phyloP scores from a whole-genome alignment of 1,140 invertebrate genomes.

The Apis laboriosa region DNA sequence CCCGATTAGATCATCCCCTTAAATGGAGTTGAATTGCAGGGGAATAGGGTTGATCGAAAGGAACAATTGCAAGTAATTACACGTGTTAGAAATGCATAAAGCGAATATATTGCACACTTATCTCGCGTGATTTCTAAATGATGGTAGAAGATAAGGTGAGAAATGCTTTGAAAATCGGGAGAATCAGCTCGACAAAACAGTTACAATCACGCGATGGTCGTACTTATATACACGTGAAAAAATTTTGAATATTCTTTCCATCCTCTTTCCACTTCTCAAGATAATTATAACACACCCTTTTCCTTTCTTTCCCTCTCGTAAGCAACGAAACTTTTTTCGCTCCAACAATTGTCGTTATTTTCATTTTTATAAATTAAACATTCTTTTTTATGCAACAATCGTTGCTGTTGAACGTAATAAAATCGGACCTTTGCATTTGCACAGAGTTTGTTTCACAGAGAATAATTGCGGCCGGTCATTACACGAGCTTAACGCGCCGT shows the following conservation, averaged over 20 bases:
- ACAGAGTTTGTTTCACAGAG: constrained; percentile 56
- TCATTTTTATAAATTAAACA: not conserved
- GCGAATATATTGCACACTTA: not conserved
- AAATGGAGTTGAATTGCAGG: not conserved
- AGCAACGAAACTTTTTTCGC: not conserved
- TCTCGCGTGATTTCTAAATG: not conserved
- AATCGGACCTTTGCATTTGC: constrained; percentile 32
- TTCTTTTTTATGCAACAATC: too few relatives aligned
- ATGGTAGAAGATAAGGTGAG: not conserved
- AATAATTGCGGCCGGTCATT: constrained; percentile 76
- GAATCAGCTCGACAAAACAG: not conserved
- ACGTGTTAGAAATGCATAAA: not conserved
- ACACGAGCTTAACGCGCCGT: constrained; percentile 72
- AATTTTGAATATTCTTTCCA: not conserved
- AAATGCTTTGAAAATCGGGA: not conserved
- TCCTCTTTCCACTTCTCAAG: not conserved
- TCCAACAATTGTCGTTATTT: not conserved
- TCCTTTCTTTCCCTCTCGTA: too few relatives aligned
- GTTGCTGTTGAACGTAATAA: not conserved
- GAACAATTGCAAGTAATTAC: not conserved
- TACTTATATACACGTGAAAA: not conserved
- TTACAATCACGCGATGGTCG: not conserved
- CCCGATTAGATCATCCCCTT: not conserved
- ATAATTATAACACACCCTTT: too few relatives aligned
- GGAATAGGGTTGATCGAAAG: too few relatives aligned